Conservation (phyloP, 1,140 invertebrate species). For the Nasonia vitripennis region DNA sequence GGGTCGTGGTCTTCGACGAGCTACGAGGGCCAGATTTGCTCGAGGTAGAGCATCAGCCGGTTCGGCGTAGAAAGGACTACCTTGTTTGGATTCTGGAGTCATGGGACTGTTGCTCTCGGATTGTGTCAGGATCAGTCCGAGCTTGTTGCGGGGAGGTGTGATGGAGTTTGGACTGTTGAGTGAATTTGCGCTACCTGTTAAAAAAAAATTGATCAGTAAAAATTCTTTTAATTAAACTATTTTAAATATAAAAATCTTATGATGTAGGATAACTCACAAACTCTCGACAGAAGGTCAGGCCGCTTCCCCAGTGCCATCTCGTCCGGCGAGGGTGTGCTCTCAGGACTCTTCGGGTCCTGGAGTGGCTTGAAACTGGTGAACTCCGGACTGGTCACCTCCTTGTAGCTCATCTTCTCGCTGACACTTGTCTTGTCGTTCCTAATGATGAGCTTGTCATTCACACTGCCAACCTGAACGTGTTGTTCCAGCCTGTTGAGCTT, state of each 20-base stretch:
- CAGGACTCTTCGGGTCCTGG: slow-evolving; percentile 63
- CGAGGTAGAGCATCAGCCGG: slow-evolving; percentile 89
- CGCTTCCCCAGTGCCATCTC: slow-evolving; percentile 74
- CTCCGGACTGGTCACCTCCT: slow-evolving; percentile 70
- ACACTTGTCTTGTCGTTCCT: slow-evolving; percentile 75
- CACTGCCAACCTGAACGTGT: slow-evolving; percentile 54
- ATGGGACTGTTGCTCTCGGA: slow-evolving; percentile 70
- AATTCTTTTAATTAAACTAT: background rate
- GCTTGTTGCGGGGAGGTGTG: slow-evolving; percentile 70
- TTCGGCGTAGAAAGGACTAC: slow-evolving; percentile 93
- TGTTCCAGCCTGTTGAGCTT: slow-evolving; percentile 57
- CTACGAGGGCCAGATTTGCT: slow-evolving; percentile 72
- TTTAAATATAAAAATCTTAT: background rate
- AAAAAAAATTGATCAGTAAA: background rate
- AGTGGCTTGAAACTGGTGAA: slow-evolving; percentile 72
- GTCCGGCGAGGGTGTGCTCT: slow-evolving; percentile 60
- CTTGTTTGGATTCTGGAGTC: slow-evolving; percentile 77
- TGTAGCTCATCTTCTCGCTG: slow-evolving; percentile 68
- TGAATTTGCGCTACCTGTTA: slow-evolving; percentile 69
- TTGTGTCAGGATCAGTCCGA: slow-evolving; percentile 68
- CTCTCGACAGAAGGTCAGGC: slow-evolving; percentile 81
- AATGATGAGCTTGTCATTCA: slow-evolving; percentile 68
- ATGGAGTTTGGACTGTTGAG: slow-evolving; percentile 68
- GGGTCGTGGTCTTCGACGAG: slow-evolving; percentile 65
- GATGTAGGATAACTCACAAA: slow-evolving; percentile 75